A percentile compares a stretch with the other conserved stretches of the same genome.
Evolutionary conservation across 2,888 invertebrate genomes (phyloP).

Genomic region (Spodoptera littoralis): DNA sequence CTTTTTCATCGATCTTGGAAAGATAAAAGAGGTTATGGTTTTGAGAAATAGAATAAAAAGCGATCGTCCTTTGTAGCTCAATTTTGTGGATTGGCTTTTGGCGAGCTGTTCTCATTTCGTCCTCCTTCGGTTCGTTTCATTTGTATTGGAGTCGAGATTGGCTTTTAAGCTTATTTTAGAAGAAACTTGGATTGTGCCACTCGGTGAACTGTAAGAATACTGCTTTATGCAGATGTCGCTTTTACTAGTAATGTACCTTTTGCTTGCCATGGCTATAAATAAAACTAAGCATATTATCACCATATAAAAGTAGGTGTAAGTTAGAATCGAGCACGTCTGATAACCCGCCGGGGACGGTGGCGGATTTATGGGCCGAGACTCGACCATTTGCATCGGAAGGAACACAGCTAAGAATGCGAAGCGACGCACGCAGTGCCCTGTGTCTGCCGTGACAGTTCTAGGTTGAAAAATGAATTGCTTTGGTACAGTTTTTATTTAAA

Average conservation of each 20-base stretch:
- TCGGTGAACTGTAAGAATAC: too few relatives aligned
- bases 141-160: not conserved
- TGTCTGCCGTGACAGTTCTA: slow-evolving; percentile 42
- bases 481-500: slow-evolving; percentile 10
- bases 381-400: slow-evolving; percentile 62
- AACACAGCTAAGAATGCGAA: slow-evolving; percentile 56
- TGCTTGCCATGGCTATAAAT: slow-evolving; percentile 37
- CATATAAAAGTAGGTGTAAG: slow-evolving; percentile 47
- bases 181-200: not conserved
- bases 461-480: slow-evolving; percentile 45
- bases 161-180: not conserved
- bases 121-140: slow-evolving; percentile 11
- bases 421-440: slow-evolving; percentile 49
- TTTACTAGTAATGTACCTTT: not conserved
- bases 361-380: slow-evolving; percentile 55
- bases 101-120: slow-evolving; percentile 15
- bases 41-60: slow-evolving; percentile 38
- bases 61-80: slow-evolving; percentile 27
- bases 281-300: slow-evolving; percentile 39
- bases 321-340: slow-evolving; percentile 57
- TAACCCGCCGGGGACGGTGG: slow-evolving; percentile 52
- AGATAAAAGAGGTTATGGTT: slow-evolving; percentile 54
- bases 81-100: slow-evolving; percentile 26
- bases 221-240: not conserved
- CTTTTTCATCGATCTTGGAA: slow-evolving; percentile 51